Conservation (phyloP, 2,888 invertebrate species). For the Pemphredon lugubris region DNA sequence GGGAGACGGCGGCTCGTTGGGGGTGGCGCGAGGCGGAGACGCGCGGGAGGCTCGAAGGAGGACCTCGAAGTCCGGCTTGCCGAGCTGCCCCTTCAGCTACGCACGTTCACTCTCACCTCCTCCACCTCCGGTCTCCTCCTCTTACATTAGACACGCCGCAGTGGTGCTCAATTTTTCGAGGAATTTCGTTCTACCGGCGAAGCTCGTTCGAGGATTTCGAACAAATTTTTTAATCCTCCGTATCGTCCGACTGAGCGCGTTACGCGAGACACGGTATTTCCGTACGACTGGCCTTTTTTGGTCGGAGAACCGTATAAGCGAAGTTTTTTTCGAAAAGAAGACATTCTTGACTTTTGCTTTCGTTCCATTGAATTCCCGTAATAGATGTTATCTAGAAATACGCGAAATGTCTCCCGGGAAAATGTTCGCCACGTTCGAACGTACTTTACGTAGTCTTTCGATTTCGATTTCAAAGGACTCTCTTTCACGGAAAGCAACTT, state of each 20-base stretch:
- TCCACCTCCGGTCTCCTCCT: conserved; percentile 69
- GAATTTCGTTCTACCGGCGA: background rate
- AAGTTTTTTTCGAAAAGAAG: too few species aligned
- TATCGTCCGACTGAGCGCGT: background rate
- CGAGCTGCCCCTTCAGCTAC: conserved; percentile 73
- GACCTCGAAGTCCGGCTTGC: conserved; percentile 77
- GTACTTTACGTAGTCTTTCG: too few species aligned
- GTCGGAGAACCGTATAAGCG: too few species aligned
- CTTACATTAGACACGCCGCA: conserved; percentile 70
- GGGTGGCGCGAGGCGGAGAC: conserved; percentile 23
- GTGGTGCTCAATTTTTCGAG: conserved; percentile 65
- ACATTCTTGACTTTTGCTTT: too few species aligned
- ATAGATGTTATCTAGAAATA: too few species aligned
- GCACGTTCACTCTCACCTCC: conserved; percentile 72
- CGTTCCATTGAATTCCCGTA: too few species aligned
- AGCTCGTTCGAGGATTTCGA: background rate
- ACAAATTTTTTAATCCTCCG: background rate
- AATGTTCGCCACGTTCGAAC: too few species aligned
- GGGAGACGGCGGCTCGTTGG: conserved; percentile 19
- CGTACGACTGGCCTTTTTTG: too few species aligned
- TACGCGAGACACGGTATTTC: too few species aligned
- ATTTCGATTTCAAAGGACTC: too few species aligned
- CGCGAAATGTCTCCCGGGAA: too few species aligned
- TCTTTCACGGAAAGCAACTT: too few species aligned
- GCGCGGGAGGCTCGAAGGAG: conserved; percentile 59